Percentiles rank a stretch among this genome's conserved stretches.
phyloP scores from a whole-genome alignment of 2,113 vertebrate genomes.

The Laticauda laticaudata region DNA sequence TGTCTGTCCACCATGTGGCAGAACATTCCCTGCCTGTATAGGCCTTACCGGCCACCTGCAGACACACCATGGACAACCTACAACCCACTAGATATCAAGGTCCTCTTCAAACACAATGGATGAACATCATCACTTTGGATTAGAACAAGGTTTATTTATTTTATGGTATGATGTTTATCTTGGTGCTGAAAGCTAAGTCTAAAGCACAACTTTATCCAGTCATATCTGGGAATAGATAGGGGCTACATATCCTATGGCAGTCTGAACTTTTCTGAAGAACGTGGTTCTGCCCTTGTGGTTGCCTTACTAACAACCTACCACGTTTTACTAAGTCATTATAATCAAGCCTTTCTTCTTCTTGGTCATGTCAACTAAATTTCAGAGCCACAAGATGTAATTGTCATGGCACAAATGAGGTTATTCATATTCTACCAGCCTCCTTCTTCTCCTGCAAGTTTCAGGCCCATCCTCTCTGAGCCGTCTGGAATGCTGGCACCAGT shows the following conservation, averaged over 20 bases:
- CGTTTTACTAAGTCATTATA: neutral
- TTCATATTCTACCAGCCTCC: conserved; percentile 15
- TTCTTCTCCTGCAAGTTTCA: conserved; percentile 7
- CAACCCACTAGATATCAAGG: too few relatives aligned
- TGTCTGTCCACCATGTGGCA: too few relatives aligned
- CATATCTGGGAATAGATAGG: neutral
- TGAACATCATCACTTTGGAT: too few relatives aligned
- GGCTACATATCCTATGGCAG: neutral
- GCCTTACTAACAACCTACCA: neutral
- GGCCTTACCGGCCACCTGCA: too few relatives aligned
- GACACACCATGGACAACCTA: too few relatives aligned
- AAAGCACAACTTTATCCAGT: too few relatives aligned
- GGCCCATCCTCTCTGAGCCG: conserved; percentile 60
- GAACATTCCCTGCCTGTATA: too few relatives aligned
- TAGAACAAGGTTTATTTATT: too few relatives aligned
- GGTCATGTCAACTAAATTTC: neutral
- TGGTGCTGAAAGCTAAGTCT: too few relatives aligned
- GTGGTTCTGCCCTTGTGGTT: neutral
- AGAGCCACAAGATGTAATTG: conserved; percentile 57
- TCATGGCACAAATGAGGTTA: conserved; percentile 47
- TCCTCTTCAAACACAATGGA: too few relatives aligned
- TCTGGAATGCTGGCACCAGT: conserved; percentile 68
- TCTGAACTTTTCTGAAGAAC: neutral
- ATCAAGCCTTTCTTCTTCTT: neutral
- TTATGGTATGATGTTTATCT: too few relatives aligned